Conservation (phyloP, 2,797 vertebrate genomes). For the Sebastes vulpes region DNA sequence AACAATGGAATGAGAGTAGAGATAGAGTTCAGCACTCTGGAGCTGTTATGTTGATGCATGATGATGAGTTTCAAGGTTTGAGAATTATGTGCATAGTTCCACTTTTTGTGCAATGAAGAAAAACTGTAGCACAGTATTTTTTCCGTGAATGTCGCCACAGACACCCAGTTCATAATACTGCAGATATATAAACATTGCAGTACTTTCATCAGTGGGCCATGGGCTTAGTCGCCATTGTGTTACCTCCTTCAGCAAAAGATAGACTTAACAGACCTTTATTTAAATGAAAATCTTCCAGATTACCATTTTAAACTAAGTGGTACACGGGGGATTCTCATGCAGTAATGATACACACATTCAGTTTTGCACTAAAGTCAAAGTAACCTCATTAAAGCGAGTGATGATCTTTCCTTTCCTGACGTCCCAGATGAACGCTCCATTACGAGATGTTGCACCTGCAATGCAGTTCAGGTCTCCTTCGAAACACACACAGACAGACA, state of each 20-base stretch:
- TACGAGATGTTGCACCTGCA: constrained; percentile 94
- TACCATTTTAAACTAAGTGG: background rate
- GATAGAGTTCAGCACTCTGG: too few species aligned
- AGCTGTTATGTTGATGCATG: too few species aligned
- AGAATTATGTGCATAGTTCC: background rate
- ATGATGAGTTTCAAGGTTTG: background rate
- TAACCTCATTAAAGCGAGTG: constrained; percentile 95
- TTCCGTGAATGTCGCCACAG: background rate
- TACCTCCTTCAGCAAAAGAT: background rate
- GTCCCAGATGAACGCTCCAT: constrained; percentile 98
- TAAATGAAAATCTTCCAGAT: background rate
- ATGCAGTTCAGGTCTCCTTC: constrained; percentile 96
- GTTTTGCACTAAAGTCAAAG: background rate
- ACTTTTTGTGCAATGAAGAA: background rate
- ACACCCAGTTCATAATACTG: background rate
- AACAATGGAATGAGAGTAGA: too few species aligned
- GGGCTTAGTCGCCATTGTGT: background rate
- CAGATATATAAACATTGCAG: background rate
- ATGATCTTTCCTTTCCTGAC: constrained; percentile 94
- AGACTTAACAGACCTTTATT: background rate
- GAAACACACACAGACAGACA: background rate
- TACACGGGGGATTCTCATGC: background rate
- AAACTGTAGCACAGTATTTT: background rate
- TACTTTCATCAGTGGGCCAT: background rate
- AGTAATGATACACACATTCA: background rate